Evolutionary conservation across 2,888 invertebrate genomes (phyloP).

Genomic region (Sturmia bella): DNA sequence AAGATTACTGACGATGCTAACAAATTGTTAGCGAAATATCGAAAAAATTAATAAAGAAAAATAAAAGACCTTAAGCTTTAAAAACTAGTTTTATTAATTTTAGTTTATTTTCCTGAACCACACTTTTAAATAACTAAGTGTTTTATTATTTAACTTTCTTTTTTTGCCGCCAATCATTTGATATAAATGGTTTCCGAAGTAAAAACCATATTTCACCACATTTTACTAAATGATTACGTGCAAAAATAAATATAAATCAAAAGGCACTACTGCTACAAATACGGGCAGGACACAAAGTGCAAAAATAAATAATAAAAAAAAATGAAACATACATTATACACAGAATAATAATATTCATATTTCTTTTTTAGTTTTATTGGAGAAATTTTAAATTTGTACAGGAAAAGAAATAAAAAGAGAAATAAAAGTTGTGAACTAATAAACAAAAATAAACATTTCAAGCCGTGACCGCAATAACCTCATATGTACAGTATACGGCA

Average conservation of each 20-base stretch:
- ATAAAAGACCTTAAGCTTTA: too few species aligned
- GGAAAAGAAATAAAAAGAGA: slow-evolving; percentile 19
- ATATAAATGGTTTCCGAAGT: slow-evolving; percentile 65
- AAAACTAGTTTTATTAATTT: neutral
- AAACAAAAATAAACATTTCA: slow-evolving; percentile 49
- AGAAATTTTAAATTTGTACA: slow-evolving; percentile 38
- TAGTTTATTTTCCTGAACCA: neutral
- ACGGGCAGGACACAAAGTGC: slow-evolving; percentile 10
- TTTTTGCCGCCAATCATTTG: slow-evolving; percentile 63
- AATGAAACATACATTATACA: slow-evolving; percentile 6
- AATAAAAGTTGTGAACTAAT: slow-evolving; percentile 56
- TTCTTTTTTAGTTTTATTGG: slow-evolving; percentile 3
- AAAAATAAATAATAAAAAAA: slow-evolving; percentile 9
- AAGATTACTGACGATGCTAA: too few species aligned
- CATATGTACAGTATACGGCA: neutral
- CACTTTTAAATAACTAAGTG: neutral
- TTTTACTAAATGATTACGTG: slow-evolving; percentile 61
- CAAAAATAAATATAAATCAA: slow-evolving; percentile 57
- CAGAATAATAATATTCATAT: slow-evolving; percentile 60
- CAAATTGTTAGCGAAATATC: too few species aligned
- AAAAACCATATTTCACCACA: slow-evolving; percentile 66
- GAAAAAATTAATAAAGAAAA: too few species aligned
- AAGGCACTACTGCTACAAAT: slow-evolving; percentile 20
- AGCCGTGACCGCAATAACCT: slow-evolving; percentile 43
- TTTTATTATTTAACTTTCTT: slow-evolving; percentile 2